Evolutionary conservation across 2,113 vertebrate species (phyloP).

Genomic region (Aegithalos caudatus): DNA sequence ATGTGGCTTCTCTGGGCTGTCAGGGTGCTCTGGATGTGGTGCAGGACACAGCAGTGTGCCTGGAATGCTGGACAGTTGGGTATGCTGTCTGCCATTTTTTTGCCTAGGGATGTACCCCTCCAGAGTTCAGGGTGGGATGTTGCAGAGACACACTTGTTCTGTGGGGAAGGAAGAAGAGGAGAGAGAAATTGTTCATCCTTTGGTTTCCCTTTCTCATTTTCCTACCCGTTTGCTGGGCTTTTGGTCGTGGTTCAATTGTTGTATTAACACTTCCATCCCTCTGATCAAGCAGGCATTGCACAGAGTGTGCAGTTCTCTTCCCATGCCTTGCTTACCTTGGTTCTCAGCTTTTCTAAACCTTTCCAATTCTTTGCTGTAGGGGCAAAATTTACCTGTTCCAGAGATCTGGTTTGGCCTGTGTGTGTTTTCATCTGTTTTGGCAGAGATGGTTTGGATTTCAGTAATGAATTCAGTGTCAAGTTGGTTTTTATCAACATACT

Average conservation of each 20-base stretch:
- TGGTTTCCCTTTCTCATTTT: not conserved
- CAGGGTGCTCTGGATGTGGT: not conserved
- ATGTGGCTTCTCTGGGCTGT: fast-evolving
- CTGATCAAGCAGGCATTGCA: not conserved
- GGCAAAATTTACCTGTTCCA: not conserved
- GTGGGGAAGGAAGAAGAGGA: not conserved
- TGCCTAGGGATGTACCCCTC: fast-evolving
- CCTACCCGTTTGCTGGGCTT: not conserved
- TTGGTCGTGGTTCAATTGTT: not conserved
- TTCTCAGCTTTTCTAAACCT: not conserved
- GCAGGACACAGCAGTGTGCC: not conserved
- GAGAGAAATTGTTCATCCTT: not conserved
- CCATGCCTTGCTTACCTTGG: not conserved
- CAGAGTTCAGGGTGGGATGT: fast-evolving
- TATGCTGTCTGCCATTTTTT: not conserved
- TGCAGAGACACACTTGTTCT: fast-evolving
- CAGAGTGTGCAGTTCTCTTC: not conserved
- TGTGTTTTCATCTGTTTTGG: not conserved
- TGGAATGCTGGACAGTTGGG: not conserved
- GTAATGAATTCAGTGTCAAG: not conserved
- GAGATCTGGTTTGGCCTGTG: not conserved
- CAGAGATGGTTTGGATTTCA: not conserved
- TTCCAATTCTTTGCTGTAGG: not conserved
- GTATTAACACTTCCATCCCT: not conserved
- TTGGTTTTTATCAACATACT: not conserved